Conservation (phyloP, 2,888 invertebrate species). For the Pseudanteris insignis region DNA sequence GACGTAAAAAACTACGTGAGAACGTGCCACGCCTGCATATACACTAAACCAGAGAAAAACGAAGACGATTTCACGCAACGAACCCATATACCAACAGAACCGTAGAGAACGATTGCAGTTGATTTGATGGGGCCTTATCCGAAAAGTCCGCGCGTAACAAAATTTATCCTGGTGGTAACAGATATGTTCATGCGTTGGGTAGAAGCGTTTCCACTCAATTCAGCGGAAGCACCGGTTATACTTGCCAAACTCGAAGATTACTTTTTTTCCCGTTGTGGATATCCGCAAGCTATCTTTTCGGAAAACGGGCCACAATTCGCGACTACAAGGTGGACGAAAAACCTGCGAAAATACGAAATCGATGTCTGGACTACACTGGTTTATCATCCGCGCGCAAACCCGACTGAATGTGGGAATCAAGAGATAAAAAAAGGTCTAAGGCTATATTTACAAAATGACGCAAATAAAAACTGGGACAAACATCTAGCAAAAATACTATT, state of each 20-base stretch:
- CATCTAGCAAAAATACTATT: neutral
- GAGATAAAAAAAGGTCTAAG: neutral
- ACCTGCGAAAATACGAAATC: constrained; percentile 2
- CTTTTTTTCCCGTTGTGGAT: no score
- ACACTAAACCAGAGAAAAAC: neutral
- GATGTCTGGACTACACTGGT: constrained; percentile 26
- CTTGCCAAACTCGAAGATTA: constrained; percentile 15
- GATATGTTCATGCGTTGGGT: no score
- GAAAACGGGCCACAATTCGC: constrained; percentile 39
- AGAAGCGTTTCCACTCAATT: no score
- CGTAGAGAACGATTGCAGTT: constrained; percentile 12
- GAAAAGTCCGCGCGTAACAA: no score
- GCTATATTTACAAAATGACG: neutral
- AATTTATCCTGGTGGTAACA: no score
- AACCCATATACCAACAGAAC: constrained; percentile 4
- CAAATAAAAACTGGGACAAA: neutral
- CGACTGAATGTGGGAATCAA: constrained; percentile 21
- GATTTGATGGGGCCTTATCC: no score
- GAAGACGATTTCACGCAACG: neutral
- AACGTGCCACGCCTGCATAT: neutral
- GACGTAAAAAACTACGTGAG: constrained; percentile 23
- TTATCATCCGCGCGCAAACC: constrained; percentile 39
- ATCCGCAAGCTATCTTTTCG: constrained; percentile 15
- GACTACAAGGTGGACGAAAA: neutral
- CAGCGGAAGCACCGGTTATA: constrained; percentile 33